Evolutionary conservation across 2,888 invertebrate genomes (phyloP), one percentile per base, ranked within the genome.

Genomic region (Tanypteryx hageni): DNA sequence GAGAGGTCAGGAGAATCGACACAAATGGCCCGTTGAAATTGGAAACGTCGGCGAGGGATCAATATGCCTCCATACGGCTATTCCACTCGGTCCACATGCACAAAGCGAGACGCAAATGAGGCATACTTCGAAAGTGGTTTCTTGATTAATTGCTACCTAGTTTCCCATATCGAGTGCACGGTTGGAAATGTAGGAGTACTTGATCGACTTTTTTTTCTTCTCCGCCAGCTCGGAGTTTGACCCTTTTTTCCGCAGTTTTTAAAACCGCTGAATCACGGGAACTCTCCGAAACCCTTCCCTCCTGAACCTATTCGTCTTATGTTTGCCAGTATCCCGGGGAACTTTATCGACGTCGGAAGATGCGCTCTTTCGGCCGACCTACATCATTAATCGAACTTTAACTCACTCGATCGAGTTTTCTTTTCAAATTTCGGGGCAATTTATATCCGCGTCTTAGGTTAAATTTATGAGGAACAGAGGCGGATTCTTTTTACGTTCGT

Each of bases 61-160:
- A 83, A 83, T 57, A 16, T 9, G 56, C 44, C 56, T 44, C 57
- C 83, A 56, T 16, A 57, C 11, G 57, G 16, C 11, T 44, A 9
- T 11, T 9, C 82, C n/a, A n/a, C 4, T 57, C 83, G 57, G 56
- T 44, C 18, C 57, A n/a, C 56, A 83, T 57, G 83, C 56, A 57
- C 56, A n/a, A 57, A 22, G 83, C 16, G 83, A 83, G 57, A 57
- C 83, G 44, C 44, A 57, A 57, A 83, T 83, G 83, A 57, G 83
- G 56, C 83, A 57, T 57, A 57, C 18, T 57, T 16, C n/a, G 83
- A n/a, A 27, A 27, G 82, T 44, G 31, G 14, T 13, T n/a, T 18
- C 57, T 44, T 83, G 83, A 83, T 83, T 83, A 57, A 83, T 83
- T 57, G 83, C 83, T n/a, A 56, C 83, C 56, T 56, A n/a, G 13